These are phyloP conservation scores for Tiliacea citrago DNA, from an alignment of 2,888 invertebrate species.

Conservation along the genomic window DNA sequence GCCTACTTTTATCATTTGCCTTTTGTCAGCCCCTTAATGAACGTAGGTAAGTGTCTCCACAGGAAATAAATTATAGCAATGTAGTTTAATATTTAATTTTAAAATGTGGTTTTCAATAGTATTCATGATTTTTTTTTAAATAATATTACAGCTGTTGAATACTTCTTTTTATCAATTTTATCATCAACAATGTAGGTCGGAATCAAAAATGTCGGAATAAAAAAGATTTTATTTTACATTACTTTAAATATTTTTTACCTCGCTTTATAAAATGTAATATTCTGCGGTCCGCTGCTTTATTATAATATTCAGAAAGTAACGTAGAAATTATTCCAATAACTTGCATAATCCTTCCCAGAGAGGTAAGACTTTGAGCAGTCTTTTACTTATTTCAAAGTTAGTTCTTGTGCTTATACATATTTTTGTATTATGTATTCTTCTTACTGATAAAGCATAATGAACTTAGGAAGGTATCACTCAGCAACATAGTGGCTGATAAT, in stretches of 20 bases:
- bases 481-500: background rate
- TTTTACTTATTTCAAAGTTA: conserved; percentile 37
- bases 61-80: background rate
- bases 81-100: too few relatives aligned
- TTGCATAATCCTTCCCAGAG: conserved; percentile 37
- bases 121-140: too few relatives aligned
- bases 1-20: too few relatives aligned
- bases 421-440: conserved; percentile 11
- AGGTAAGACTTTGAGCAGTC: conserved; percentile 29
- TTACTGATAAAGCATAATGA: background rate
- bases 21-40: too few relatives aligned
- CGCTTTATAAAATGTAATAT: conserved; percentile 8
- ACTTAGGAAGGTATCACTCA: background rate
- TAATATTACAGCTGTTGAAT: too few relatives aligned
- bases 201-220: background rate
- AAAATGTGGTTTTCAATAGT: too few relatives aligned
- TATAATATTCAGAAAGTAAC: conserved; percentile 36
- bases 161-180: too few relatives aligned
- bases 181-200: too few relatives aligned
- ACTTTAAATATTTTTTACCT: conserved; percentile 9
- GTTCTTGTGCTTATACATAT: conserved; percentile 7
- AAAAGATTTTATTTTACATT: conserved; percentile 3
- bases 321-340: conserved; percentile 49
- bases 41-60: background rate
- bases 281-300: conserved; percentile 6